These are phyloP conservation scores for Nephila pilipes DNA, from an alignment of 1,140 invertebrate species.

Conservation along the genomic window DNA sequence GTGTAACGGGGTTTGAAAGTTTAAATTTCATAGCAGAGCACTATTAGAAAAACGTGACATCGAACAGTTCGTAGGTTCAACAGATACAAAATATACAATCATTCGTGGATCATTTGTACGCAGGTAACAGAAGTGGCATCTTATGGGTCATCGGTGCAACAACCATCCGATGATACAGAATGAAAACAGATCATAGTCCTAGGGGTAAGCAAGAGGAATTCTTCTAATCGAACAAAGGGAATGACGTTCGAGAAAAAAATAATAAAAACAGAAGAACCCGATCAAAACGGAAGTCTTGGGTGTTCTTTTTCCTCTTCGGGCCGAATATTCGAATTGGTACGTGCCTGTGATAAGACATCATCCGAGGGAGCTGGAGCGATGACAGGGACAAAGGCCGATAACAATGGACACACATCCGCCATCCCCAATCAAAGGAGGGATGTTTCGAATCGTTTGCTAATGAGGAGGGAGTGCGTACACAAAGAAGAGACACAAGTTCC, in stretches of 20 bases:
- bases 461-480: background rate
- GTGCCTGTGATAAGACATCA: background rate
- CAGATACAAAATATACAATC: background rate
- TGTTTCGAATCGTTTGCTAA: conserved; percentile 10
- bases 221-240: background rate
- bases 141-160: background rate
- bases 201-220: background rate
- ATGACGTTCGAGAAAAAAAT: background rate
- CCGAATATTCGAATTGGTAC: background rate
- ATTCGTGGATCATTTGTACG: background rate
- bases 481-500: conserved; percentile 1
- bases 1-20: no score
- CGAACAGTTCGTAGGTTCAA: background rate
- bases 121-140: background rate
- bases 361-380: background rate
- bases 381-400: background rate
- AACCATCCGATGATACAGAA: background rate
- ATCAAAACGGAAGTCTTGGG: background rate
- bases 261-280: background rate
- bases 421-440: background rate
- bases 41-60: background rate
- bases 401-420: conserved; percentile 1
- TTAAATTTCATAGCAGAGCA: no score
- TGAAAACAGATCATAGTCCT: background rate
- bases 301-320: background rate